phyloP scores from a whole-genome alignment of 2,113 vertebrate genomes.

The Thymallus thymallus region DNA sequence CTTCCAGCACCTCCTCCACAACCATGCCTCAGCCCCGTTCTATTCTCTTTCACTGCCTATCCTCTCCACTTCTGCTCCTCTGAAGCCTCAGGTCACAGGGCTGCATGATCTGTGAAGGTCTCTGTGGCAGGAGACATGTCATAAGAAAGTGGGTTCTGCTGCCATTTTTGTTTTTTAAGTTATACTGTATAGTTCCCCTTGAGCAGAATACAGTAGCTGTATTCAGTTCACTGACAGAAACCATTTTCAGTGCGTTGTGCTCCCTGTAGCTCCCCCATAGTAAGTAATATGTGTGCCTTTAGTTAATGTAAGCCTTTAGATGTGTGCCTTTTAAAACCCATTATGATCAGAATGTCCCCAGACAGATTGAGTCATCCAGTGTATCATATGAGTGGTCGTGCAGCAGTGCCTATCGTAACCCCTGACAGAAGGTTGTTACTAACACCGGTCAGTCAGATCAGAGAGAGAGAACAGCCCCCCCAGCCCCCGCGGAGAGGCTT shows the following conservation, averaged over 20 bases:
- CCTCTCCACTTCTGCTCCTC: conserved; percentile 43
- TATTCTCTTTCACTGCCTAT: conserved; percentile 6
- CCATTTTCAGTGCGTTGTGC: no score
- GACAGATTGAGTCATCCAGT: no score
- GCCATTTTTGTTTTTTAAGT: no score
- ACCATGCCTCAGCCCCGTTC: conserved; percentile 27
- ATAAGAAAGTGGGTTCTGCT: no score
- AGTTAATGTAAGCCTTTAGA: no score
- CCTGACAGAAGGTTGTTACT: conserved; percentile 63
- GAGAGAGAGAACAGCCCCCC: conserved; percentile 25
- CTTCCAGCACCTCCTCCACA: conserved; percentile 30
- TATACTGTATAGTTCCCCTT: no score
- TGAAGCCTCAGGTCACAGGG: neutral
- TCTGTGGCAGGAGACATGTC: neutral
- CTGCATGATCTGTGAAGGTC: neutral
- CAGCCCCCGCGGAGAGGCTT: conserved; percentile 40
- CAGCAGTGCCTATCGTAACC: conserved; percentile 66
- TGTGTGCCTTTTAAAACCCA: no score
- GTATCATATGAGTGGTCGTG: conserved; percentile 1
- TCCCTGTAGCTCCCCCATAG: no score
- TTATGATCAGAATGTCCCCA: no score
- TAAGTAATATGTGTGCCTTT: no score
- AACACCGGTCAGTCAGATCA: conserved; percentile 62
- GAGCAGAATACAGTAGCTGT: no score
- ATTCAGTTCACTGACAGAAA: no score